phyloP scores from a whole-genome alignment of 2,797 vertebrate genomes.

The Labeo calbasu region DNA sequence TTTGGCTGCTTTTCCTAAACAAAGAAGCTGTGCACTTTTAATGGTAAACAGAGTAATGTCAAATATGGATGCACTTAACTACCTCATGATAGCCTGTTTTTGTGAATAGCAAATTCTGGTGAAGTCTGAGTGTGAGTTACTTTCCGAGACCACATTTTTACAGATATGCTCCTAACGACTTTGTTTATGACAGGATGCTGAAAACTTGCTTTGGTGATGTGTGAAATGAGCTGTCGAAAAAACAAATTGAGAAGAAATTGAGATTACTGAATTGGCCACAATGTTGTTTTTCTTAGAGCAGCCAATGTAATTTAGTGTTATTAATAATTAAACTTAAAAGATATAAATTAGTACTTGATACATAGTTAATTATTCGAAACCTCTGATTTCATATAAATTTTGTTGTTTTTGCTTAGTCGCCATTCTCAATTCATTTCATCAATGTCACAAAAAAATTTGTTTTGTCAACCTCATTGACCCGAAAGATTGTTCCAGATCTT shows the following conservation, averaged over 20 bases:
- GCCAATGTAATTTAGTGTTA: background rate
- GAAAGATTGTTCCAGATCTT: background rate
- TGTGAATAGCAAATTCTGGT: slow-evolving; percentile 30
- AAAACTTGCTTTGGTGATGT: slow-evolving; percentile 16
- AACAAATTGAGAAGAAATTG: slow-evolving; percentile 9
- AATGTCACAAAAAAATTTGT: background rate
- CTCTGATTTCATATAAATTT: background rate
- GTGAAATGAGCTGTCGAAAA: slow-evolving; percentile 39
- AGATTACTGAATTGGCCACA: slow-evolving; percentile 16
- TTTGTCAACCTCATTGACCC: background rate
- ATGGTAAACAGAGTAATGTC: slow-evolving; percentile 18
- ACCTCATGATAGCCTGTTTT: slow-evolving; percentile 20
- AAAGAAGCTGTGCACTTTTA: slow-evolving; percentile 22
- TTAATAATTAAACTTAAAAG: background rate
- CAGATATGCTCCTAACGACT: background rate
- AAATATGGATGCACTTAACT: slow-evolving; percentile 27
- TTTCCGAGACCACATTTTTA: slow-evolving; percentile 1
- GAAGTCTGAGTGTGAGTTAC: slow-evolving; percentile 6
- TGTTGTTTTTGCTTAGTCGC: background rate
- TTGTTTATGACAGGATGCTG: slow-evolving; percentile 6
- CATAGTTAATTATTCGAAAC: background rate
- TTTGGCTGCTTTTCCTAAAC: slow-evolving; percentile 11
- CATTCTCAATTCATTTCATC: background rate
- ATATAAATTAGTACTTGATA: background rate
- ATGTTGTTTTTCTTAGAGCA: background rate